Evolutionary conservation across 1,140 invertebrate genomes (phyloP), one percentile per base, ranked within the genome.

Genomic region (Eumaeus atala): DNA sequence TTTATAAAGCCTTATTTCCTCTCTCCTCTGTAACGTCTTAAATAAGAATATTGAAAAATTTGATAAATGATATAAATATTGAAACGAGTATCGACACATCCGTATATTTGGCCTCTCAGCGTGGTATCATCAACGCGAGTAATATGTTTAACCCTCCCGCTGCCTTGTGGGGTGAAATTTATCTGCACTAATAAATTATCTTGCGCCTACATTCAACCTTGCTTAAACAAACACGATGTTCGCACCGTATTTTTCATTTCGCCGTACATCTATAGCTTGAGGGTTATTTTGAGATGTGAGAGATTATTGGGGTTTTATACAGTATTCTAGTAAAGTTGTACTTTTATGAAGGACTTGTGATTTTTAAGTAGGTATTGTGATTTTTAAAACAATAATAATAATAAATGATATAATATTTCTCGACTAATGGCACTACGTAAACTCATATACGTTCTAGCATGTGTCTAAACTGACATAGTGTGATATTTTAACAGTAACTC

Each of bases 181-280:
- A 81, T 81, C 72, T 75, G 56, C 60, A 48, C 70, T 78, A 75
- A 81, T 81, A 81, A 78, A 81, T 78, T 72, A 78, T 69, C 58
- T 33, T 65, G 58, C 62, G 65, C 64, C 58, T 72, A 66, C 59
- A 58, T 61, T 61, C 65, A 72, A 68, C 74, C 66, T 72, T 69
- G 70, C 66, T 78, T 76, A 75, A 81, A 75, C 71, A 81, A 77
- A 78, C 70, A 81, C 74, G 70, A 68, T 61, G 72, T 75, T 77
- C 67, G 67, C 74, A 78, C 67, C 62, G 70, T 57, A 78, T 81
- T 81, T 81, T 78, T 78, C 75, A 81, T 69, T 59, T 53, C 53
- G 35, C 40, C 61, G 60, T 62, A 48, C 48, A 48, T 62, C 62
- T 52, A 21, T 33, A 56, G 48, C 48, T 50, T 5, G 14, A 44